Evolutionary conservation across 2,113 vertebrate genomes (phyloP).

Genomic region (Sylvietta virens): DNA sequence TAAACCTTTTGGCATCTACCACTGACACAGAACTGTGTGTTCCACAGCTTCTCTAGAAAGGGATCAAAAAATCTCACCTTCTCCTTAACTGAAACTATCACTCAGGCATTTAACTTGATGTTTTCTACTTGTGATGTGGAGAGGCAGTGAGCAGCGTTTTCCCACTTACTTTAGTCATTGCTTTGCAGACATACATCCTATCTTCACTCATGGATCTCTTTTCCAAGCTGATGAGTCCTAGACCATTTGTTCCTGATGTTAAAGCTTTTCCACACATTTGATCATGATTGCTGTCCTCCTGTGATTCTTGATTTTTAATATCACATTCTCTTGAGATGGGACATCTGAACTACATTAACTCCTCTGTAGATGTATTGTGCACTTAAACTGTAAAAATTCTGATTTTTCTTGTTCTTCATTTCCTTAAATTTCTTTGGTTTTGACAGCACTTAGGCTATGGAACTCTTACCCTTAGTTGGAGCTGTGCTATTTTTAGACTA

Average conservation of each 20-base stretch:
- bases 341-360: background rate
- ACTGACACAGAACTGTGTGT: background rate
- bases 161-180: background rate
- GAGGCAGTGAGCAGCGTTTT: background rate
- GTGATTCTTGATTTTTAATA: background rate
- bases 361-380: background rate
- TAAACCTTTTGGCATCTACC: conserved; percentile 6
- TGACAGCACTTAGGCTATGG: background rate
- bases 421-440: background rate
- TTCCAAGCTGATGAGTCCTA: background rate
- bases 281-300: background rate
- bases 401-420: background rate
- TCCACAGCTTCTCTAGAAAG: background rate
- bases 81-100: background rate
- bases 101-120: background rate
- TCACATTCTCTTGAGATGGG: background rate
- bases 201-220: background rate
- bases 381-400: background rate
- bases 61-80: background rate
- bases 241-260: background rate
- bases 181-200: background rate
- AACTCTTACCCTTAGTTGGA: background rate
- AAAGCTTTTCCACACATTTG: background rate
- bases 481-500: background rate
- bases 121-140: background rate